Conservation (phyloP, 2,797 vertebrate species). For the Mormyrops attenuatus region DNA sequence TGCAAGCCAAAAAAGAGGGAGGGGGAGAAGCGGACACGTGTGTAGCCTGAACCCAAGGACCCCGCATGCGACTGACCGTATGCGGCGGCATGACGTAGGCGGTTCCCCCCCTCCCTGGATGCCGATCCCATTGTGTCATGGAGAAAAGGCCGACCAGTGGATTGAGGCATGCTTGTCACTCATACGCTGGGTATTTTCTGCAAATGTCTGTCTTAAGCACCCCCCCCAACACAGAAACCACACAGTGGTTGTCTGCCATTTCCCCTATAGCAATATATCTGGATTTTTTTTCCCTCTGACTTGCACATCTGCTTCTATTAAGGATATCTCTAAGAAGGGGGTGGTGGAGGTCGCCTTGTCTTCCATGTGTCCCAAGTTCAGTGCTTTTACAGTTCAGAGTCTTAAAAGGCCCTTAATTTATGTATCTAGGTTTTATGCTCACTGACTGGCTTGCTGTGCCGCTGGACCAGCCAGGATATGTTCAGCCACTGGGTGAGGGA, state of each 20-base stretch:
- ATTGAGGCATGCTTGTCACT: background rate
- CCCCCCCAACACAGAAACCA: background rate
- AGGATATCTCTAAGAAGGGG: background rate
- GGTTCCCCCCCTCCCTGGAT: background rate
- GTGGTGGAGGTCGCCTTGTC: background rate
- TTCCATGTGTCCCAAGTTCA: background rate
- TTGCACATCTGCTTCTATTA: slow-evolving; percentile 11
- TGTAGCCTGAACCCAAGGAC: background rate
- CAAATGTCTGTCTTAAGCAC: background rate
- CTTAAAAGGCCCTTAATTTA: slow-evolving; percentile 5
- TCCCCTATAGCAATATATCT: background rate
- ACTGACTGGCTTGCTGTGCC: background rate
- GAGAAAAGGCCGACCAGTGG: slow-evolving; percentile 6
- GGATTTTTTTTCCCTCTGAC: background rate
- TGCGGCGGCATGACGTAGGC: background rate
- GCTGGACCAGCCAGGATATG: background rate
- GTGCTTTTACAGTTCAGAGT: slow-evolving; percentile 5
- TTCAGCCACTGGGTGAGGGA: background rate
- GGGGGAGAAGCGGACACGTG: background rate
- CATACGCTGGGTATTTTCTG: background rate
- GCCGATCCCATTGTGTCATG: slow-evolving; percentile 29
- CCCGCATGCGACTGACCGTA: background rate
- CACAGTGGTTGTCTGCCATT: background rate
- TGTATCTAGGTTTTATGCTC: background rate
- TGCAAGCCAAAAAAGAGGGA: background rate